Conservation (phyloP, 1,140 invertebrate species). For the Trichogramma pretiosum region DNA sequence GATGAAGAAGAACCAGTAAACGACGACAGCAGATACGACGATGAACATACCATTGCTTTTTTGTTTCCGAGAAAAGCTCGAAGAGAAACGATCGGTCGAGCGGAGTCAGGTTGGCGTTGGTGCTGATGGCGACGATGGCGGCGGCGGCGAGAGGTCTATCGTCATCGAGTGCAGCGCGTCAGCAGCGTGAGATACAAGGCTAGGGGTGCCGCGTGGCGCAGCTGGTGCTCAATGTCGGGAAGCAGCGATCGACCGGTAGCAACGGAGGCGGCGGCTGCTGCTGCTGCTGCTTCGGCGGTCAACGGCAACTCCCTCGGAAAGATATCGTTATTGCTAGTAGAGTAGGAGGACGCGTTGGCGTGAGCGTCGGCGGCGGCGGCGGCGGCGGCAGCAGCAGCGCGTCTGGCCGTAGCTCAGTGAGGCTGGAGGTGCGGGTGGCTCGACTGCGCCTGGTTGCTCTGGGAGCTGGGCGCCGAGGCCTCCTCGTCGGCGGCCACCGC, state of each 20-base stretch:
- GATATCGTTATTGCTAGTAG: no score
- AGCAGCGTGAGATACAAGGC: no score
- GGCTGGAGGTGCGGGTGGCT: no score
- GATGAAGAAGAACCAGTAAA: no score
- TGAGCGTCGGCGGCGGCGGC: not conserved
- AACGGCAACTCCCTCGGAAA: not conserved
- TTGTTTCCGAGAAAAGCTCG: no score
- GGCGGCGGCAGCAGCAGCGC: slow-evolving; percentile 13
- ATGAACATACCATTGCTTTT: no score
- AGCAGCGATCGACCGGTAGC: not conserved
- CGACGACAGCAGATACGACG: no score
- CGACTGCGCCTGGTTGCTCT: slow-evolving; percentile 12
- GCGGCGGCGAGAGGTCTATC: not conserved
- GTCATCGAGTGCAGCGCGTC: no score
- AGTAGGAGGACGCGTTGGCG: no score
- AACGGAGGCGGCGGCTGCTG: slow-evolving; percentile 14
- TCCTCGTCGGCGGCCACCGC: slow-evolving; percentile 66
- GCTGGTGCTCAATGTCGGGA: not conserved
- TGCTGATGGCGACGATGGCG: not conserved
- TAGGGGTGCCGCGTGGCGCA: not conserved
- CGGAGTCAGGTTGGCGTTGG: not conserved
- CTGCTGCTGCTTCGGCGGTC: slow-evolving; percentile 7
- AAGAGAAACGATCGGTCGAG: no score
- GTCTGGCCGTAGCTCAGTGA: no score
- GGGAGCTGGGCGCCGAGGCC: no score